Evolutionary conservation across 1,140 invertebrate genomes (phyloP), one percentile per base, ranked within the genome.

Genomic region (Zaprionus capensis): DNA sequence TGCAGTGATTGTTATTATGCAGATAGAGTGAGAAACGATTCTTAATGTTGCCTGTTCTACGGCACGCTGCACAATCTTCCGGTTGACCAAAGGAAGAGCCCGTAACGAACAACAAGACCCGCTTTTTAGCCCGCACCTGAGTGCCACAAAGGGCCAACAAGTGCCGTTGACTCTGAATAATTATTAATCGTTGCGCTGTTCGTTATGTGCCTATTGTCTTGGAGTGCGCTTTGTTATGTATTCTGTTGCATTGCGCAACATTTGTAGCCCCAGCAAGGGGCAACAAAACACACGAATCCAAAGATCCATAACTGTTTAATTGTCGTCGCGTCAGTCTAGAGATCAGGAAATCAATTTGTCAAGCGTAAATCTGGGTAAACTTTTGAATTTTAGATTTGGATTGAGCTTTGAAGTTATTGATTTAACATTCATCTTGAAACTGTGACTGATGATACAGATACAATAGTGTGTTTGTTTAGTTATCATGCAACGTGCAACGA

Each of bases 211-310:
- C 81, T 59, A 88, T 87, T 87, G 83, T 87, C 75, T 83, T 81
- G 81, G 66, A 55, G 26, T 69, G 61, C 56, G 84, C 75, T 78
- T 71, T 84, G 78, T 87, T 90, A 73, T 81, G 78, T 71, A 87
- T 88, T 87, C 84, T 87, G 85, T 88, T 87, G 84, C 84, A 87
- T 90, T 87, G 84, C 74, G 84, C 84, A 83, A 87, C 71, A 61
- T 31, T 68, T 12, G 34, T 66, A 26, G 49, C n/a, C 57, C 71
- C 67, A 66, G 28, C 53, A 58, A 49, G 14, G 0, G 36, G 14
- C 4, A 38, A 38, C 36, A 38, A 78, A 74, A 56, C 67, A 61
- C 24, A 67, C 72, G 65, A 64, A 62, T 72, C 73, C 71, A 62
- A 44, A 73, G 71, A 82, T 73, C 49, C 44, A 64, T 71, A 80